phyloP scores from a whole-genome alignment of 2,888 invertebrate genomes.

The Allolobophora icterica region DNA sequence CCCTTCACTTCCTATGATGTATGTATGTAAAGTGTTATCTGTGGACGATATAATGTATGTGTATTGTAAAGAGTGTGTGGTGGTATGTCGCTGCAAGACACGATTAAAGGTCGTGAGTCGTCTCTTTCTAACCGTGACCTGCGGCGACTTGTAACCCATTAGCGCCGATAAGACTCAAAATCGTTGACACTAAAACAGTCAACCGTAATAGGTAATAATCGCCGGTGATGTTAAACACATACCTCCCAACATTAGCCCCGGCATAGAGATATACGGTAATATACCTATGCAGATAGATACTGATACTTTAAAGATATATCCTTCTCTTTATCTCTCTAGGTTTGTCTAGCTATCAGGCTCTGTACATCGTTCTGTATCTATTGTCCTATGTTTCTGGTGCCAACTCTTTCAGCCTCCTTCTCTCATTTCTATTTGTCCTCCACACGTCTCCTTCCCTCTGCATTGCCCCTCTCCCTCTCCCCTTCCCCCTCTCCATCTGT shows the following conservation, averaged over 20 bases:
- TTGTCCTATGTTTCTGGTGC: no score
- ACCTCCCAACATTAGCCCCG: no score
- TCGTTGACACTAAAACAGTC: not conserved
- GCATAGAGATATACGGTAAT: no score
- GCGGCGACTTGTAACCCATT: not conserved
- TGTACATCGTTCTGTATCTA: no score
- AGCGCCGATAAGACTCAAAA: not conserved
- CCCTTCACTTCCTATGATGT: not conserved
- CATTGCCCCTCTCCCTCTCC: not conserved
- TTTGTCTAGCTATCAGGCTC: no score
- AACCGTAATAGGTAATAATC: not conserved
- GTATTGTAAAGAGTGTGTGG: not conserved
- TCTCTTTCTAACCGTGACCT: not conserved
- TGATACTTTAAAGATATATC: no score
- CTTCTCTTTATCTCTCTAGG: no score
- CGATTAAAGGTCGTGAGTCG: not conserved
- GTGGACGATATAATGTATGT: not conserved
- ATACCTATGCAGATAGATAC: no score
- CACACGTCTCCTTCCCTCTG: no score
- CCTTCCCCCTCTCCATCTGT: no score
- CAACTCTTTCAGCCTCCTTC: not conserved
- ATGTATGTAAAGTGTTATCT: no score
- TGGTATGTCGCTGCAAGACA: not conserved
- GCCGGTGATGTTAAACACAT: not conserved
- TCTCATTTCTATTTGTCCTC: not conserved